Evolutionary conservation across 2,888 invertebrate species (phyloP).

Genomic region (Campaea margaritaria): DNA sequence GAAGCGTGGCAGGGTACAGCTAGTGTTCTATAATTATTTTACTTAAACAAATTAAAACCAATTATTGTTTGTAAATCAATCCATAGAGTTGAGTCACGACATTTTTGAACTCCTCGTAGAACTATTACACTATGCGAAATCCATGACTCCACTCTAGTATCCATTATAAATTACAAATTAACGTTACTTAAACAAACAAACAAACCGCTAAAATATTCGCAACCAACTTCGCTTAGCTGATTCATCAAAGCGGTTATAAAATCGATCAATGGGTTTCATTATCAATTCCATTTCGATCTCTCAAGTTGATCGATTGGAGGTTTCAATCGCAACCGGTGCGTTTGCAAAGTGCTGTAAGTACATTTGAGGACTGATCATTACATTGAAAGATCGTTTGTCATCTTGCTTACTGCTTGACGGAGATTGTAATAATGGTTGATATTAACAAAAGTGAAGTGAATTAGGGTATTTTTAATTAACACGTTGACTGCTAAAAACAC

Average conservation of each 20-base stretch:
- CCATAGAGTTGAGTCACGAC: too few relatives aligned
- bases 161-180: conserved; percentile 2
- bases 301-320: conserved; percentile 27
- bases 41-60: too few relatives aligned
- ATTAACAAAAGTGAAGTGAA: too few relatives aligned
- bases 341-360: conserved; percentile 14
- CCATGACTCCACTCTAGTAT: neutral
- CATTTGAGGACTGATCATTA: conserved; percentile 6
- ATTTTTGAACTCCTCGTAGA: too few relatives aligned
- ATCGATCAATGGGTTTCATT: conserved; percentile 23
- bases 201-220: conserved; percentile 4
- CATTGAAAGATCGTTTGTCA: conserved; percentile 16
- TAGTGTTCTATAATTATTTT: too few relatives aligned
- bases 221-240: conserved; percentile 15
- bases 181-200: conserved; percentile 3
- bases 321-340: conserved; percentile 5
- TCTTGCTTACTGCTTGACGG: conserved; percentile 9
- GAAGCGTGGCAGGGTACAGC: too few relatives aligned
- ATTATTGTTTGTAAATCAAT: too few relatives aligned
- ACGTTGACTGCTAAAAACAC: too few relatives aligned
- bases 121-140: too few relatives aligned
- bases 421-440: neutral
- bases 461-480: too few relatives aligned
- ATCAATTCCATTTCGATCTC: conserved; percentile 29
- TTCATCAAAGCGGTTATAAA: conserved; percentile 25